These are phyloP conservation scores for Pomacea canaliculata DNA, from an alignment of 2,888 invertebrate genomes.

Conservation along the genomic window DNA sequence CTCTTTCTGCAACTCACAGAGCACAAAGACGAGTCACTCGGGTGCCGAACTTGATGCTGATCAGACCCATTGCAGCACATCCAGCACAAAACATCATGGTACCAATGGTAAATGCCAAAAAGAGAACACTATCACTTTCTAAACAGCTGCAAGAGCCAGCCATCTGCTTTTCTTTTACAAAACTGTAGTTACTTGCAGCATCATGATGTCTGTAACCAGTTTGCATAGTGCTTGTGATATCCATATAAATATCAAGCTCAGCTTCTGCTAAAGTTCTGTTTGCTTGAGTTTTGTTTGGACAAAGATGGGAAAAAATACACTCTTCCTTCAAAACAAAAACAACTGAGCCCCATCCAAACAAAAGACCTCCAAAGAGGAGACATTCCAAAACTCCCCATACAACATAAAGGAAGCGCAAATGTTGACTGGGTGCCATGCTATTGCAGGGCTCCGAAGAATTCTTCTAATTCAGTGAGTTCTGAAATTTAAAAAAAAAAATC, in stretches of 20 bases:
- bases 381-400: constrained; percentile 52
- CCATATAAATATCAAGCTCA: not conserved
- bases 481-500: not conserved
- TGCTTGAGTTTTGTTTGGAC: constrained; percentile 14
- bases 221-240: not conserved
- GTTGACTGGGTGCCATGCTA: constrained; percentile 25
- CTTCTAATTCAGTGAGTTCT: not conserved
- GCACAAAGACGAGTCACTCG: constrained; percentile 47
- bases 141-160: constrained; percentile 29
- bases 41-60: constrained; percentile 56
- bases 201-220: not conserved
- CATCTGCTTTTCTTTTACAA: not conserved
- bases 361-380: constrained; percentile 48
- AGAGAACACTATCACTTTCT: constrained; percentile 43
- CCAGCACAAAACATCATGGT: constrained; percentile 51
- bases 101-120: constrained; percentile 51
- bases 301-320: constrained; percentile 45
- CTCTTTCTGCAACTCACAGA: constrained; percentile 40
- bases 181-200: not conserved
- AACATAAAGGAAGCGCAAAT: constrained; percentile 30
- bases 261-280: not conserved
- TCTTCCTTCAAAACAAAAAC: constrained; percentile 52
- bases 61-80: constrained; percentile 52
- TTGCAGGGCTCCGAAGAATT: not conserved
- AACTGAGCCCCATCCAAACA: constrained; percentile 58